phyloP scores from a whole-genome alignment of 2,797 vertebrate species.

The Poeciliopsis turneri region DNA sequence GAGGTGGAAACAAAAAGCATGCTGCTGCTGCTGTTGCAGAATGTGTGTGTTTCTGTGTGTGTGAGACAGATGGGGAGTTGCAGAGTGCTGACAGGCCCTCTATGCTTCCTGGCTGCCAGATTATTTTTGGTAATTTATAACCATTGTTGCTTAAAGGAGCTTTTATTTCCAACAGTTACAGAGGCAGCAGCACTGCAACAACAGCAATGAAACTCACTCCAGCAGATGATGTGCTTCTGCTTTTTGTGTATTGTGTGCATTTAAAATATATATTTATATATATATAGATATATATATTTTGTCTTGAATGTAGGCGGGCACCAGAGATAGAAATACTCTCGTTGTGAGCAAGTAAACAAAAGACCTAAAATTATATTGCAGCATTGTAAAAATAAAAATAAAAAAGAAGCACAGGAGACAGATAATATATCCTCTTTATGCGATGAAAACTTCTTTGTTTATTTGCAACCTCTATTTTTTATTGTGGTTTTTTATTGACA shows the following conservation, averaged over 20 bases:
- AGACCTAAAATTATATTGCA: slow-evolving; percentile 19
- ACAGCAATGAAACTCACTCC: slow-evolving; percentile 30
- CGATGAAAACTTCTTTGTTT: slow-evolving; percentile 22
- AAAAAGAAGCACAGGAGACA: not conserved
- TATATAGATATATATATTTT: not conserved
- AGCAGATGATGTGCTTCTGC: slow-evolving; percentile 25
- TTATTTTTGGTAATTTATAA: slow-evolving; percentile 85
- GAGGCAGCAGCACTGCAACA: slow-evolving; percentile 47
- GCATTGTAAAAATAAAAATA: slow-evolving; percentile 12
- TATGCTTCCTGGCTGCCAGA: slow-evolving; percentile 75
- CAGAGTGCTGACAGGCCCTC: slow-evolving; percentile 77
- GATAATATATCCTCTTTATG: slow-evolving; percentile 10
- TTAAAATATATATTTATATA: not conserved
- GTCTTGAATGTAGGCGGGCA: not conserved
- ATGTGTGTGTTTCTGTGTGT: slow-evolving; percentile 32
- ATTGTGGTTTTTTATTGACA: slow-evolving; percentile 3
- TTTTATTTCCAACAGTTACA: slow-evolving; percentile 67
- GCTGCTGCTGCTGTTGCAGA: slow-evolving; percentile 52
- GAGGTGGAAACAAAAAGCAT: slow-evolving; percentile 51
- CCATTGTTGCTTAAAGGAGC: slow-evolving; percentile 75
- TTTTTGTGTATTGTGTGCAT: slow-evolving; percentile 25
- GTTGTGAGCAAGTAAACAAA: slow-evolving; percentile 44
- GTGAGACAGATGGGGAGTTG: slow-evolving; percentile 80
- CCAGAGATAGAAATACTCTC: slow-evolving; percentile 13
- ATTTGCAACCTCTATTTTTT: slow-evolving; percentile 24